Evolutionary conservation across 2,113 vertebrate genomes (phyloP), one percentile per base, ranked within the genome.

Genomic region (Scortum barcoo): DNA sequence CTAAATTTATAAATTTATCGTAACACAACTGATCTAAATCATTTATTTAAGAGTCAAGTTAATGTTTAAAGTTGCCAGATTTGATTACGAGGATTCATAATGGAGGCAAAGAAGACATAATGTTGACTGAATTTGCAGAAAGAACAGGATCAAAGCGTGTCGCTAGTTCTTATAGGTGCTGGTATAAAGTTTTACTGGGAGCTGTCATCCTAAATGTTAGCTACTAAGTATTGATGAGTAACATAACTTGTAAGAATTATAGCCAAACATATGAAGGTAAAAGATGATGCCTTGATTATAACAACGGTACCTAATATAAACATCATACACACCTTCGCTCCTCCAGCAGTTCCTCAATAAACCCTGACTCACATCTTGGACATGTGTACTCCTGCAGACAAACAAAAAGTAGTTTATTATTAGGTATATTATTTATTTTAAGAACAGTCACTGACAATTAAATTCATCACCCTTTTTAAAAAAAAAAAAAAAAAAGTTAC

Each of bases 341-440:
- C 83, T 97, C 97, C 0, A 97, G 96, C 73, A 99, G 96, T 60
- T 98, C 97, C 86, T 99, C 98, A 26, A 99, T 98, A 81, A 99
- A 99, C 8, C 98, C 97, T 28, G 97, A 98, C 33, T 99, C 97
- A 77, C 98, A 99, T 92, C 96, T 94, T 3, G 97, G 98, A 93
- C 98, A 99, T 53, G 96, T 99, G 79, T 98, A 99, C 58, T 99
- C 98, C 98, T 99, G 83, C 0, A 46, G 84, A 85, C 54, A 74
- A 76, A 74, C 10, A 79, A 36, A 36, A 36, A 36, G 33, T 36
- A 36, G 33, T 36, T 24, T n/a, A 66, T 6, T 1, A 33, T 30
- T 20, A 3, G 20, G 14, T 62, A 28, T 51, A 38, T 7, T 2
- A 40, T 28, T n/a, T 40, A 22, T 53, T 65, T 38, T 26, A 67